Base-by-base conservation (phyloP, 2,113 vertebrate genomes). In the Colius striatus region DNA sequence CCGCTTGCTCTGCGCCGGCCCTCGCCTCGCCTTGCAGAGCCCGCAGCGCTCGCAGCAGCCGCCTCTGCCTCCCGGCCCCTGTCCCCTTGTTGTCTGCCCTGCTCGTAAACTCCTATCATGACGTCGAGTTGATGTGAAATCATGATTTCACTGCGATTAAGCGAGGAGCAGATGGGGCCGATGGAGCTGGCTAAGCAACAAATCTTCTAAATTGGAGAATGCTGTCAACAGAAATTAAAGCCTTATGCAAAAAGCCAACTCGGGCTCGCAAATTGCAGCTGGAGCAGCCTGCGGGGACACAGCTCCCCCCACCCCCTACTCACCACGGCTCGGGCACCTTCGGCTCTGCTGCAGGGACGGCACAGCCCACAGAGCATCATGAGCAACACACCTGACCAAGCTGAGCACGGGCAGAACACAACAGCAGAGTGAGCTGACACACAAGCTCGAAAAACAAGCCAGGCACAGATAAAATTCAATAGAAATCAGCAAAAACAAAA, bases 41-140 rank as follows among this genome's bases (percentile, higher is more conserved):
- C 67, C 48, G 6, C 55, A 54, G 27, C 0, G 57, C 80, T 74
- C 0, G 0, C 13, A 48, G 43, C 61, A 60, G 53, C 17, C 53
- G 47, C 82, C 82, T 83, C 71, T 67, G 83, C 74, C 94, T 79
- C 61, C 78, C 82, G 62, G 66, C 47, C 45, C 45, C 7, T 84
- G 53, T 2, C 10, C 85, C 84, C 72, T 67, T 34, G 41, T 23
- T 3, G 48, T 32, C 93, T 38, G 66, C 71, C 9, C 0, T 10
- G 68, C 82, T 74, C 87, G 15, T 60, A 16, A 62, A 16, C 71
- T 32, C 12, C 30, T 7, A 13, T 26, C 26, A 18, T 29, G 60
- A 91, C 95, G 93, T 88, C 92, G 74, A 45, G 72, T 75, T 17
- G 83, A 34, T 90, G 78, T 16, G 90, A 95, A 92, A 95, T 95